Conservation (phyloP, 2,888 invertebrate genomes). For the Clanis bilineata region DNA sequence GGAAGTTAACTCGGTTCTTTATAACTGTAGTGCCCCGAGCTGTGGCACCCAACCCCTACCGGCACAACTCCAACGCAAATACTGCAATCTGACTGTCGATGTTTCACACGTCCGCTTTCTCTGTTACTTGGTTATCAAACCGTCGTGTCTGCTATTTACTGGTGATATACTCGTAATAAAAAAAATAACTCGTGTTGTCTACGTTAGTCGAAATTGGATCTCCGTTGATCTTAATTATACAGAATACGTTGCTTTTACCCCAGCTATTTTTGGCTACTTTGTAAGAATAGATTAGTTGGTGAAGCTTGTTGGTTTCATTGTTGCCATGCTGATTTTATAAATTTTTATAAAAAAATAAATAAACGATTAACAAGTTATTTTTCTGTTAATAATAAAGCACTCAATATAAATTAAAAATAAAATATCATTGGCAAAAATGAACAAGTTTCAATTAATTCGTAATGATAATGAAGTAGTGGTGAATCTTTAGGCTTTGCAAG, state of each 20-base stretch:
- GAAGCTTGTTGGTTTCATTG: slow-evolving; percentile 10
- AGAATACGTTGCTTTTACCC: slow-evolving; percentile 6
- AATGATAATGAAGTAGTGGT: not conserved
- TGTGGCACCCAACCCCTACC: slow-evolving; percentile 28
- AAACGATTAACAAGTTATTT: too few relatives aligned
- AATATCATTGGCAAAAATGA: not conserved
- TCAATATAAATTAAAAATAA: not conserved
- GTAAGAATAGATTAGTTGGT: not conserved
- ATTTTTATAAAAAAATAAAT: not conserved
- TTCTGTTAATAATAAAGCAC: too few relatives aligned
- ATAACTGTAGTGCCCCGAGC: slow-evolving; percentile 31
- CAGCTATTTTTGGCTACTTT: slow-evolving; percentile 13
- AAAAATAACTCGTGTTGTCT: not conserved
- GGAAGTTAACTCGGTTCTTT: slow-evolving; percentile 50
- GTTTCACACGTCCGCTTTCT: slow-evolving; percentile 57
- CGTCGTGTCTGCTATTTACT: slow-evolving; percentile 23
- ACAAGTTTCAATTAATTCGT: slow-evolving; percentile 5
- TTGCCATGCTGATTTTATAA: not conserved
- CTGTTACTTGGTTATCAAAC: slow-evolving; percentile 40
- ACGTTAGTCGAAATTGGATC: not conserved
- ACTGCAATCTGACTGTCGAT: slow-evolving; percentile 38
- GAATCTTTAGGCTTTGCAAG: slow-evolving; percentile 87
- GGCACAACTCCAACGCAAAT: slow-evolving; percentile 33
- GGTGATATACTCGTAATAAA: slow-evolving; percentile 21
- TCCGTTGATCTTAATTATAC: not conserved